Conservation (phyloP, 1,140 invertebrate species). For the Copidosoma floridanum region DNA sequence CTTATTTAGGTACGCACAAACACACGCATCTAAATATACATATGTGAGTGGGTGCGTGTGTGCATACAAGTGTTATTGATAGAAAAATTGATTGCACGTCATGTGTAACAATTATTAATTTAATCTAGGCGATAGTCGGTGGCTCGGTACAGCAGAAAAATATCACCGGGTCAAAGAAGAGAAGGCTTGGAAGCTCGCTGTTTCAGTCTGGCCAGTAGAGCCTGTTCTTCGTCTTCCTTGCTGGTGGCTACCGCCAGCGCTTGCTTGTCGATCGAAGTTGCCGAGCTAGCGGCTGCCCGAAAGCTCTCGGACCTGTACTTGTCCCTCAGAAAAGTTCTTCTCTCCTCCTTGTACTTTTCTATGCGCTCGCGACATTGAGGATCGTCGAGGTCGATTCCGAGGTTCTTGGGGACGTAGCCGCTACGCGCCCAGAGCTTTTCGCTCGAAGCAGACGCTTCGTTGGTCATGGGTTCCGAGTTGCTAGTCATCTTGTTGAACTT, state of each 20-base stretch:
- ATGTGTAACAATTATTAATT: conserved; percentile 23
- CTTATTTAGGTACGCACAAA: too few relatives aligned
- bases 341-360: conserved; percentile 88
- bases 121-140: conserved; percentile 4
- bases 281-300: conserved; percentile 42
- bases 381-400: conserved; percentile 57
- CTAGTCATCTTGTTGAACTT: conserved; percentile 56
- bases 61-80: conserved; percentile 15
- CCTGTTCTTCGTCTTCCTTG: conserved; percentile 51
- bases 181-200: conserved; percentile 54
- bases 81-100: conserved; percentile 26
- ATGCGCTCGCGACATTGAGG: conserved; percentile 71
- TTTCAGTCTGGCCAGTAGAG: conserved; percentile 51
- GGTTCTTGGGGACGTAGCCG: conserved; percentile 38
- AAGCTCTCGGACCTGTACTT: conserved; percentile 85
- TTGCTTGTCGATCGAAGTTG: not conserved
- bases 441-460: conserved; percentile 22
- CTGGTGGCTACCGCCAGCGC: not conserved
- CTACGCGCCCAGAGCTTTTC: too few relatives aligned
- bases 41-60: too few relatives aligned
- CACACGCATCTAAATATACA: too few relatives aligned
- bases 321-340: conserved; percentile 80
- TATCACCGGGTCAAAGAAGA: conserved; percentile 28
- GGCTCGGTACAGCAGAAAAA: conserved; percentile 21
- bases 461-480: conserved; percentile 51